Percentiles rank a stretch among this genome's conserved stretches.
phyloP scores from a whole-genome alignment of 2,797 vertebrate species.

The Miichthys miiuy region DNA sequence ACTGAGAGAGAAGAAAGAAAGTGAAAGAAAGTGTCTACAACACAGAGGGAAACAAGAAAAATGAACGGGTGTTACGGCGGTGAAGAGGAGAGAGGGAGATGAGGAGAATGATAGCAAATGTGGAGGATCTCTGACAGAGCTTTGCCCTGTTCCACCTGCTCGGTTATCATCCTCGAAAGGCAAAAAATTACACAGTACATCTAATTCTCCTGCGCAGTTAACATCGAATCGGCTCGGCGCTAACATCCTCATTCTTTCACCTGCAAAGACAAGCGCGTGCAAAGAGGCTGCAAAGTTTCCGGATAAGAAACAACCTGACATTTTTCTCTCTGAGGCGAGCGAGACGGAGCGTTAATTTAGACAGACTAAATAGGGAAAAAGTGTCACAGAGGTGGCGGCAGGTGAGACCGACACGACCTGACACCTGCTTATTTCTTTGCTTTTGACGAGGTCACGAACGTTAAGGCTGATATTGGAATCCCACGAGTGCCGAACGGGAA shows the following conservation, averaged over 20 bases:
- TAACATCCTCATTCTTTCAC: slow-evolving; percentile 37
- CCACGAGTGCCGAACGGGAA: slow-evolving; percentile 56
- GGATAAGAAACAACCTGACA: slow-evolving; percentile 59
- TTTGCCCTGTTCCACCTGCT: slow-evolving; percentile 53
- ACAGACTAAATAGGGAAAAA: slow-evolving; percentile 65
- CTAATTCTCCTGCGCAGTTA: slow-evolving; percentile 47
- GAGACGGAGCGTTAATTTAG: slow-evolving; percentile 61
- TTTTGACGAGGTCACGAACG: slow-evolving; percentile 72
- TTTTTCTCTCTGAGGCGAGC: slow-evolving; percentile 28
- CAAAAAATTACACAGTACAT: slow-evolving; percentile 57
- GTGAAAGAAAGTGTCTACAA: slow-evolving; percentile 63
- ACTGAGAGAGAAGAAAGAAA: slow-evolving; percentile 62
- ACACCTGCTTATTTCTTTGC: slow-evolving; percentile 70
- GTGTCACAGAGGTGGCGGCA: slow-evolving; percentile 49
- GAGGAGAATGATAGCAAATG: slow-evolving; percentile 65
- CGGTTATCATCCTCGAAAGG: slow-evolving; percentile 40
- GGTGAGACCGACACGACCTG: slow-evolving; percentile 60
- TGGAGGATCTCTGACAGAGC: slow-evolving; percentile 44
- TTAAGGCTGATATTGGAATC: slow-evolving; percentile 70
- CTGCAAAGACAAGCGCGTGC: slow-evolving; percentile 27
- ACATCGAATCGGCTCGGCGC: slow-evolving; percentile 41
- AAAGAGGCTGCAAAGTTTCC: slow-evolving; percentile 39
- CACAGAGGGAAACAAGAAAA: slow-evolving; percentile 57
- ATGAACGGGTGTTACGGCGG: slow-evolving; percentile 41
- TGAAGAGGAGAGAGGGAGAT: slow-evolving; percentile 34